Base-by-base conservation (phyloP, 2,888 invertebrate genomes). In the Dilophus febrilis region DNA sequence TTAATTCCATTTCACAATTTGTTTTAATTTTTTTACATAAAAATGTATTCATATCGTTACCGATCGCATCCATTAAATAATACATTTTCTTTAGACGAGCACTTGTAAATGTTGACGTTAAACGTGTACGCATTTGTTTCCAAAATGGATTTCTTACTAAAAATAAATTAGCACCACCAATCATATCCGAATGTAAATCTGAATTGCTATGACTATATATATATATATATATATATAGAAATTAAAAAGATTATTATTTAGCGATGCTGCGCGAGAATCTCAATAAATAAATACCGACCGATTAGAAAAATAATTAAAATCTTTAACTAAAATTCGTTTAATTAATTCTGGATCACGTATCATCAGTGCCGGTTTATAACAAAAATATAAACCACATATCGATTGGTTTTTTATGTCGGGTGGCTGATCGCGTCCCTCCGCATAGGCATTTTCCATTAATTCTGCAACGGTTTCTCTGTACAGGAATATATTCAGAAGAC, bases 71-170 rank as follows among this genome's bases (percentile, higher is more conserved):
- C 47, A 61, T 50, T 10, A 61, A 46, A 2, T 51, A 49, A 51
- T 60, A 61, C 58, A 60, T 57, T 42, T 58, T 56, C 36, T 60
- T 63, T 1, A 63, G 49, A 39, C 61, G 61, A 4, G 57, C 61
- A 37, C 55, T 57, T 1, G 64, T 64, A 44, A 65, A 68, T 2
- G 65, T 55, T 0, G 68, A 66, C 1, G 67, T 57, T 4, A 68
- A 40, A 43, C 64, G 65, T 1, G 51, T 36, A 19, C 68, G 53
- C 1, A 67, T 45, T 11, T 53, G 45, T 42, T 58, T 64, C 67
- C 68, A 67, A 1, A 53, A 43, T 0, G 59, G 58, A 52, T 61
- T 62, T 14, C 57, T 59, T 0, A 65, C 47, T 37, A 64, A 51
- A 45, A 68, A 66, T 2, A 68, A 44, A 50, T 62, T 66, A 10